Conservation (phyloP, 1,140 invertebrate genomes). For the Belonocnema kinseyi region DNA sequence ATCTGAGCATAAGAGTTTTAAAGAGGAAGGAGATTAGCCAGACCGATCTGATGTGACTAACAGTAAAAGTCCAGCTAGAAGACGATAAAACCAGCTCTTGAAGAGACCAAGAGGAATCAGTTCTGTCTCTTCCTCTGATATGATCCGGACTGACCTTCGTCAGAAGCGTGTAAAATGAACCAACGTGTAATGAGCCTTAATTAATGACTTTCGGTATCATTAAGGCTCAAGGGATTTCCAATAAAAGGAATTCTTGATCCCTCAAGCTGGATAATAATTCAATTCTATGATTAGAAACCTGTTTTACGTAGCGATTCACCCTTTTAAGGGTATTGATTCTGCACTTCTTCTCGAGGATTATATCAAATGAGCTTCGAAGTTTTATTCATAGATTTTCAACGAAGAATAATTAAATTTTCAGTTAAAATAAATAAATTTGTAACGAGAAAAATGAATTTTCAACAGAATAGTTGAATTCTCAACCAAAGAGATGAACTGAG, state of each 20-base stretch:
- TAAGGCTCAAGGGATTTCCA: constrained; percentile 7
- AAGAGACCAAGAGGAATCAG: constrained; percentile 36
- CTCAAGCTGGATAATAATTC: not conserved
- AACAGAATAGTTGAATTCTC: too few relatives aligned
- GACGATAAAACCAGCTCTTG: constrained; percentile 43
- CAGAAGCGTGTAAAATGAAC: constrained; percentile 38
- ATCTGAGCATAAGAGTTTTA: constrained; percentile 3
- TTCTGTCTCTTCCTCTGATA: constrained; percentile 32
- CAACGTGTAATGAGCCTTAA: constrained; percentile 39
- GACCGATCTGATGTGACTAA: constrained; percentile 40
- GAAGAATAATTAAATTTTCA: too few relatives aligned
- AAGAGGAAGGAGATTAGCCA: constrained; percentile 16
- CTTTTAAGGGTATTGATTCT: too few relatives aligned
- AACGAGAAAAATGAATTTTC: too few relatives aligned
- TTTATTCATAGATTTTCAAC: too few relatives aligned
- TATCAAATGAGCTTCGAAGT: too few relatives aligned
- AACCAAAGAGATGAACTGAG: too few relatives aligned
- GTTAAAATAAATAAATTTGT: too few relatives aligned
- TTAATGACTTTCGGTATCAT: constrained; percentile 43
- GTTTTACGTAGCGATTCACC: not conserved
- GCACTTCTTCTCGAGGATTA: too few relatives aligned
- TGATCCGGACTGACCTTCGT: constrained; percentile 20
- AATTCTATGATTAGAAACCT: constrained; percentile 22
- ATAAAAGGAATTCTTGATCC: constrained; percentile 24
- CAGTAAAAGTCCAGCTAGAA: constrained; percentile 62